Evolutionary conservation across 2,113 vertebrate species (phyloP), one percentile per base, ranked within the genome.

Genomic region (Xiphophorus maculatus): DNA sequence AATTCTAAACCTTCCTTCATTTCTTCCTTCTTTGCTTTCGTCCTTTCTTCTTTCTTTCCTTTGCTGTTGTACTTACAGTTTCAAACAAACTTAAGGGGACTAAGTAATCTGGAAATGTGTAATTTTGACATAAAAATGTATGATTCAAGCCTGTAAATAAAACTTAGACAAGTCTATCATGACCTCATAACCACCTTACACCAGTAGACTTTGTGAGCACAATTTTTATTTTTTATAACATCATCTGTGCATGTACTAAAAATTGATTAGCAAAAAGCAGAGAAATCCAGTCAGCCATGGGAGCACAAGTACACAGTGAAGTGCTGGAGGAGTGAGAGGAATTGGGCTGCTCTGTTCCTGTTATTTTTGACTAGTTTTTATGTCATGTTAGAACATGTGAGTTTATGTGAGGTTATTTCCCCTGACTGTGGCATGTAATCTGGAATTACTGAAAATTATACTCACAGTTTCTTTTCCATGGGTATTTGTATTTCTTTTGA

Each of bases 301-400:
- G 54, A 61, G 28, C 54, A 76, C 76, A 82, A 84, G 78, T 73
- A 77, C 73, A 80, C 58, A 76, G 77, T 79, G 69, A 63, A 40
- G 68, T 73, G 68, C 58, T 73, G 65, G 66, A 73, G 54, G 65
- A 69, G 13, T 66, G 40, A 86, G 71, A 74, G 62, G 73, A 76
- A 66, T 74, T 74, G 71, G 48, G 70, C 70, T 74, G 66, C 63
- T 32, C 62, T 1, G 40, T 77, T 76, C 35, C 79, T 84, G 78
- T 69, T 77, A 79, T 74, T 81, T 81, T 5, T 81, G 66, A 71
- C 75, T 81, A 72, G 35, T 76, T 61, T 48, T 79, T 32, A 81
- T 70, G 66, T 69, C 77, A 76, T 80, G 67, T 77, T 40, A 33
- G 10, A 22, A 74, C 58, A 69, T 74, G 73, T 13, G 0, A 66